Base-by-base conservation (phyloP, 2,797 vertebrate species). In the Phalloptychus januarius region DNA sequence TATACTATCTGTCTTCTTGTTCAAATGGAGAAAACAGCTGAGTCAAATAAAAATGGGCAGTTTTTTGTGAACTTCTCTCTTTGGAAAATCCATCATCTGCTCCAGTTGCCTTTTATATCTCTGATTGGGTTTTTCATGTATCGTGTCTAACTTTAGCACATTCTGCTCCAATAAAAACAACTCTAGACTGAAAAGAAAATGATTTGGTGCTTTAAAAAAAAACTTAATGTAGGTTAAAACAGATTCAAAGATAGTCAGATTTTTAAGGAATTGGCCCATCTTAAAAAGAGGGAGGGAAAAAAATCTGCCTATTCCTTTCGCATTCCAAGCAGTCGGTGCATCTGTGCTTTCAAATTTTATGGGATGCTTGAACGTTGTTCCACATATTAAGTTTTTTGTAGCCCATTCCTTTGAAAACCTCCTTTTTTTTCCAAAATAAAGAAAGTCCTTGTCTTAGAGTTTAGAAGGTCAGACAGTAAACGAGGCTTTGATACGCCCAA, bases 401-500 rank as follows among this genome's bases (percentile, higher is more conserved):
- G 61, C 72, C 70, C 33, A 20, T 63, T 63, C 33, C 33, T 63
- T 63, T 63, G 13, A 80, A 80, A 67, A 38, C 7, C 18, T 28
- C 4, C 13, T 18, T n/a, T 54, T 79, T 78, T 67, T 77, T 69
- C 77, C 86, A 93, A 86, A 83, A 91, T 91, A 90, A 93, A 93
- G 89, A 45, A 95, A 95, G 92, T 95, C 95, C 94, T 95, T 95
- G 94, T 94, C 85, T 80, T 61, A 73, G 84, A 95, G 92, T 95
- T 90, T 88, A 93, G 92, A 96, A 96, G 94, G 95, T 96, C 95
- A 94, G 91, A 92, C 80, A 78, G 88, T 94, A 95, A 95, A 95
- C 92, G 91, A 90, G 92, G 83, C 93, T 95, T 94, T 95, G 92
- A 94, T 94, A 91, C 76, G 91, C 93, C 92, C 87, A 94, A 93